Conservation (phyloP, 2,113 vertebrate genomes). For the Fulmarus glacialis region DNA sequence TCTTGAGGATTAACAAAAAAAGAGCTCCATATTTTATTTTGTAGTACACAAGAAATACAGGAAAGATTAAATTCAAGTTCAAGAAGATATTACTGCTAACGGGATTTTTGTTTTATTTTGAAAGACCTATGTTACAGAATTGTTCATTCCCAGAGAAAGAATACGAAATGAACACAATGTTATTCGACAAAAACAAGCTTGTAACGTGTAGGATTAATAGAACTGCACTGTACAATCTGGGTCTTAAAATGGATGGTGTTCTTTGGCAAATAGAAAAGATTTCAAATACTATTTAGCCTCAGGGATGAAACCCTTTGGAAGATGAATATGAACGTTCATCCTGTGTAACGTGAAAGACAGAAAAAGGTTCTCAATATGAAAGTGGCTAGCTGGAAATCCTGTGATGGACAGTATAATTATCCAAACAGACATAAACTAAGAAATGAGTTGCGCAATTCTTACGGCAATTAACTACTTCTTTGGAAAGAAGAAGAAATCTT, state of each 20-base stretch:
- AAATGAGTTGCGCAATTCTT: background rate
- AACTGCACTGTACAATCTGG: constrained; percentile 40
- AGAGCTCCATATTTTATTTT: constrained; percentile 59
- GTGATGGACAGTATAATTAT: background rate
- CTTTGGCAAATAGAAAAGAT: constrained; percentile 30
- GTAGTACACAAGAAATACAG: constrained; percentile 60
- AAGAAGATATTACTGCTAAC: constrained; percentile 47
- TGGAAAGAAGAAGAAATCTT: background rate
- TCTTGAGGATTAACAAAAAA: constrained; percentile 53
- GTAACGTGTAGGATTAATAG: constrained; percentile 74
- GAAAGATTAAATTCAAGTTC: constrained; percentile 74
- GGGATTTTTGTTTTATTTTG: constrained; percentile 54
- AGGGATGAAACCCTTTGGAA: constrained; percentile 13
- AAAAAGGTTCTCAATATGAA: background rate
- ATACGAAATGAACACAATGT: constrained; percentile 79
- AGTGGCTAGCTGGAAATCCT: background rate
- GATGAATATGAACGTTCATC: constrained; percentile 24
- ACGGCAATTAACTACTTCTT: background rate
- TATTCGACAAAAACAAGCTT: constrained; percentile 59
- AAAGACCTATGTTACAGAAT: constrained; percentile 63
- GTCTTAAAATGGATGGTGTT: constrained; percentile 60
- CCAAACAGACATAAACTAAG: background rate
- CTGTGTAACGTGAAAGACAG: background rate
- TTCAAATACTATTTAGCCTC: constrained; percentile 22
- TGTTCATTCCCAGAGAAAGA: constrained; percentile 71